These are phyloP conservation scores for Platycnemis pennipes DNA, from an alignment of 2,888 invertebrate species.

Conservation along the genomic window DNA sequence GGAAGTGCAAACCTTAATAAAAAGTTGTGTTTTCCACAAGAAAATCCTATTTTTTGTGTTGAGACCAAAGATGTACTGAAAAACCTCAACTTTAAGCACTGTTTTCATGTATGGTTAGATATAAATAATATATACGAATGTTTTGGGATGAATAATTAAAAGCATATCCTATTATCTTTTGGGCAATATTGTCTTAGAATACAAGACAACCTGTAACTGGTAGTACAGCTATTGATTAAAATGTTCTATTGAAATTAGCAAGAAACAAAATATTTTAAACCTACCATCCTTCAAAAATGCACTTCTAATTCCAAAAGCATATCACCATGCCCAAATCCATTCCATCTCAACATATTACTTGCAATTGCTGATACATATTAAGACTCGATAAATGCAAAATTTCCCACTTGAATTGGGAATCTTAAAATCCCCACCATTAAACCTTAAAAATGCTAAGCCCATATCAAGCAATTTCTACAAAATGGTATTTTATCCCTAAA, in stretches of 20 bases:
- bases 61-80: conserved; percentile 26
- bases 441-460: conserved; percentile 2
- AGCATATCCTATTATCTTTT: conserved; percentile 38
- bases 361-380: conserved; percentile 26
- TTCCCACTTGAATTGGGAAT: neutral
- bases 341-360: neutral
- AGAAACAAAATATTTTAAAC: conserved; percentile 4
- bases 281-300: conserved; percentile 21
- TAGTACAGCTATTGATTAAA: conserved; percentile 37
- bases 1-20: conserved; percentile 58
- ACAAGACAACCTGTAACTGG: neutral
- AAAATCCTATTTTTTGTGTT: conserved; percentile 34
- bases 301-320: conserved; percentile 41
- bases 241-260: conserved; percentile 23
- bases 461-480: neutral
- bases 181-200: conserved; percentile 51
- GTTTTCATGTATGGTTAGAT: conserved; percentile 4
- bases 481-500: neutral
- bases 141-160: conserved; percentile 7
- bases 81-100: neutral
- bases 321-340: neutral
- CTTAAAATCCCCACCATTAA: neutral
- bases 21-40: neutral
- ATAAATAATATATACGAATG: neutral
- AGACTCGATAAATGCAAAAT: conserved; percentile 12